These are phyloP conservation scores for Vespertilio murinus DNA, from an alignment of 2,797 vertebrate species.

Conservation along the genomic window DNA sequence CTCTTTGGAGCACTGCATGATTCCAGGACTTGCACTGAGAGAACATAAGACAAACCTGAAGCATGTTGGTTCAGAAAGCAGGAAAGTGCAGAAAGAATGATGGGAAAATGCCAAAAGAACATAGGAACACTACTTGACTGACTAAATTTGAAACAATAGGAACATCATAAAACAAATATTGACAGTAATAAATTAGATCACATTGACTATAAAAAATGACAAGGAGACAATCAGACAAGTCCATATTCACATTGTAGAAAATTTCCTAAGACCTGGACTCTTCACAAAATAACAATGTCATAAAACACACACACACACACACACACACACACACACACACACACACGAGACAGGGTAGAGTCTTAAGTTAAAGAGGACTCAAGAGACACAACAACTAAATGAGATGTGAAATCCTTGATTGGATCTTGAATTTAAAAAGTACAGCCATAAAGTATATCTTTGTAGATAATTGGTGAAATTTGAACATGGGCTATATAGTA, in stretches of 20 bases:
- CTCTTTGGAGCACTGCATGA: background rate
- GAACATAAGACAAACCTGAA: background rate
- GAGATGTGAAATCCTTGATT: background rate
- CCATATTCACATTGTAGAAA: background rate
- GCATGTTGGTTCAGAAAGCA: background rate
- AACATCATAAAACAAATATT: background rate
- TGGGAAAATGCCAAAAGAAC: background rate
- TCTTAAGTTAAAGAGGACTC: background rate
- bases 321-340: background rate
- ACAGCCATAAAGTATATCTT: background rate
- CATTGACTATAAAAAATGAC: background rate
- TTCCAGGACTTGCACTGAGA: background rate
- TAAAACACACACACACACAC: background rate
- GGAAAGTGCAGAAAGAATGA: background rate
- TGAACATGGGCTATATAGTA: background rate
- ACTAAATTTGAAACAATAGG: background rate
- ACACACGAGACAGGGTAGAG: background rate
- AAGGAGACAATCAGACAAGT: background rate
- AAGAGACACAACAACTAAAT: background rate
- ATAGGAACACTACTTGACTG: background rate
- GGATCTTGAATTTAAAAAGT: conserved; percentile 6
- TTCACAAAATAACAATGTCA: background rate
- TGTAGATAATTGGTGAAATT: background rate
- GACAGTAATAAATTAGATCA: background rate
- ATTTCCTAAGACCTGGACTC: background rate